A percentile compares a stretch with the other conserved stretches of the same genome.
Conservation (phyloP, 2,113 vertebrate genomes). For the Sardina pilchardus region DNA sequence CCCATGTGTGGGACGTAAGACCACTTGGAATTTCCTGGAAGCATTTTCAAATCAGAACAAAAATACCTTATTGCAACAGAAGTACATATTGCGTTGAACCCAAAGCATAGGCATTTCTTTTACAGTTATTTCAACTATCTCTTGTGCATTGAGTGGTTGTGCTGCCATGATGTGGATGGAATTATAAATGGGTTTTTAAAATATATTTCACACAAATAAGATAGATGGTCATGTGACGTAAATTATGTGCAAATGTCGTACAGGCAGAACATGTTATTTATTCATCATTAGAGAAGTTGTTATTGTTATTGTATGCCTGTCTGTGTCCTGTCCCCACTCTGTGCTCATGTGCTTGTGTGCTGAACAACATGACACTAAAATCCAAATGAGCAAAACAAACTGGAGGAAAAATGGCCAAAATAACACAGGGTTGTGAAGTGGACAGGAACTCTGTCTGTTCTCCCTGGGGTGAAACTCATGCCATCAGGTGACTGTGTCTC, state of each 20-base stretch:
- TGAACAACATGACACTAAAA: not conserved
- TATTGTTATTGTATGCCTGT: not conserved
- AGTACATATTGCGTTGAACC: not conserved
- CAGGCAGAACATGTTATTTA: not conserved
- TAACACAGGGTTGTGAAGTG: not conserved
- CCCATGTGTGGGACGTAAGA: not conserved
- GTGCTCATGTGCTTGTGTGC: conserved; percentile 2
- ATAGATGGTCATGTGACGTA: not conserved
- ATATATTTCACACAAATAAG: not conserved
- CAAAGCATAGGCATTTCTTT: not conserved
- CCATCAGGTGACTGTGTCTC: not conserved
- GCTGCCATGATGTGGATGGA: not conserved
- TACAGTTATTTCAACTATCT: not conserved
- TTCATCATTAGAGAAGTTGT: not conserved
- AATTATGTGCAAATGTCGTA: not conserved
- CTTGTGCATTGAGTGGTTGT: not conserved
- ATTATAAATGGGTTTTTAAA: not conserved
- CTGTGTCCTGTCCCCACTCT: not conserved
- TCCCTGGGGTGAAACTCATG: not conserved
- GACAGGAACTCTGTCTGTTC: not conserved
- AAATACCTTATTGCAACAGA: conserved; percentile 7
- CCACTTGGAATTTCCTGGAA: conserved; percentile 7
- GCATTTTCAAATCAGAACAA: not conserved
- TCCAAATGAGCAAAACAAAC: not conserved
- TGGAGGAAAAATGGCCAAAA: not conserved